Percentiles rank a stretch among this genome's conserved stretches.
phyloP scores from a whole-genome alignment of 2,888 invertebrate genomes.

The Dolichopus griseipennis region DNA sequence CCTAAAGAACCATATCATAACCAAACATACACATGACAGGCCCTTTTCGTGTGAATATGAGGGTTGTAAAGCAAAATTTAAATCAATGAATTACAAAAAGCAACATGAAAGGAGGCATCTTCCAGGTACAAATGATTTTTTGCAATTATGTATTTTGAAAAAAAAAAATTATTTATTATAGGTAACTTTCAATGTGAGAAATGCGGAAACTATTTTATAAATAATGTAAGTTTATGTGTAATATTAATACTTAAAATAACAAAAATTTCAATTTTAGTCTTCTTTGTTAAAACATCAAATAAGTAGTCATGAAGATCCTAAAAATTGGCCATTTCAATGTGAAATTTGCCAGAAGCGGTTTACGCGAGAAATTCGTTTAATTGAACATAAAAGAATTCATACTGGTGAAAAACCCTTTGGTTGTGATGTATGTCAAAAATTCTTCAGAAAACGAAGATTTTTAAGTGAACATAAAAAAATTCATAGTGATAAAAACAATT shows the following conservation, averaged over 20 bases:
- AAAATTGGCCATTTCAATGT: background rate
- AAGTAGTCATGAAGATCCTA: background rate
- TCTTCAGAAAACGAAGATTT: background rate
- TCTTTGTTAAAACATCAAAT: background rate
- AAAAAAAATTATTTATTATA: background rate
- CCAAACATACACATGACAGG: background rate
- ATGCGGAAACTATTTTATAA: background rate
- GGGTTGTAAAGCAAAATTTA: background rate
- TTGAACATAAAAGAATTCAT: background rate
- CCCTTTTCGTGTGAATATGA: background rate
- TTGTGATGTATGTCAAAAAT: background rate
- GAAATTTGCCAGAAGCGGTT: background rate
- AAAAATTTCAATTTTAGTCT: background rate
- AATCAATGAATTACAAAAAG: background rate
- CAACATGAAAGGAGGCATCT: background rate
- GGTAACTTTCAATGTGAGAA: slow-evolving; percentile 2
- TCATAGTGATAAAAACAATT: background rate
- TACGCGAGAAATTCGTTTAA: background rate
- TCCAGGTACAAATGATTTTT: background rate
- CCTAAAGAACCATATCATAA: background rate
- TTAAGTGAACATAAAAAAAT: background rate
- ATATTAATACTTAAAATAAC: background rate
- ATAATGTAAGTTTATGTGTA: background rate
- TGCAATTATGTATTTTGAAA: too few relatives aligned
- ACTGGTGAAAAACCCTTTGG: background rate